These are phyloP conservation scores for Acanthornis magna DNA, from an alignment of 2,797 vertebrate genomes.

Conservation along the genomic window DNA sequence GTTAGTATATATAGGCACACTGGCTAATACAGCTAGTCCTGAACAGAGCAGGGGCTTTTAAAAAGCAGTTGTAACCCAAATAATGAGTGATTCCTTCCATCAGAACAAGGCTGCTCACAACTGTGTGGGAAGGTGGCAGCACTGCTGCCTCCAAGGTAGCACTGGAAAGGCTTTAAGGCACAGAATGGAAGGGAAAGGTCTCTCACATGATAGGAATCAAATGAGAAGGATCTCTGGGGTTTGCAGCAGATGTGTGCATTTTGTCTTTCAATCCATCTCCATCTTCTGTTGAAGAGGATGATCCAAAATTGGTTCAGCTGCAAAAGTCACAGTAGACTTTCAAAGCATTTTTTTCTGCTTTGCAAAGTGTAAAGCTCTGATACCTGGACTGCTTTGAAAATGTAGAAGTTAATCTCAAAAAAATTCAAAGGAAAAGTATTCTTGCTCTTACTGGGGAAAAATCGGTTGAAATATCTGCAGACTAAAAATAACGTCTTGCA, in stretches of 20 bases:
- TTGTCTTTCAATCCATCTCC: neutral
- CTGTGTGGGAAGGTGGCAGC: neutral
- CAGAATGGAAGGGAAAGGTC: neutral
- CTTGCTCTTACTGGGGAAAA: neutral
- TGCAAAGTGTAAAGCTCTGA: neutral
- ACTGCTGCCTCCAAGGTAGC: neutral
- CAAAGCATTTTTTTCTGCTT: neutral
- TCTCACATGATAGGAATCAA: neutral
- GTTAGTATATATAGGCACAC: neutral
- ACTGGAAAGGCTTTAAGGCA: neutral
- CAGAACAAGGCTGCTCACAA: neutral
- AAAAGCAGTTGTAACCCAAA: neutral
- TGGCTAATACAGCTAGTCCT: neutral
- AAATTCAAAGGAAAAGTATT: neutral
- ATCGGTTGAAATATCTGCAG: neutral
- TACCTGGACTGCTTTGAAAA: neutral
- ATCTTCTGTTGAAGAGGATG: neutral
- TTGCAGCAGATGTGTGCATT: neutral
- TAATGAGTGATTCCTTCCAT: neutral
- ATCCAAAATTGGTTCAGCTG: neutral
- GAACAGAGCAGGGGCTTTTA: neutral
- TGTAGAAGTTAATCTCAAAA: neutral
- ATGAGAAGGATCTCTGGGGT: neutral
- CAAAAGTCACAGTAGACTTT: neutral
- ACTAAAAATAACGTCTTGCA: neutral